Evolutionary conservation across 1,140 invertebrate genomes (phyloP).

Genomic region (Neodiprion pinetum): DNA sequence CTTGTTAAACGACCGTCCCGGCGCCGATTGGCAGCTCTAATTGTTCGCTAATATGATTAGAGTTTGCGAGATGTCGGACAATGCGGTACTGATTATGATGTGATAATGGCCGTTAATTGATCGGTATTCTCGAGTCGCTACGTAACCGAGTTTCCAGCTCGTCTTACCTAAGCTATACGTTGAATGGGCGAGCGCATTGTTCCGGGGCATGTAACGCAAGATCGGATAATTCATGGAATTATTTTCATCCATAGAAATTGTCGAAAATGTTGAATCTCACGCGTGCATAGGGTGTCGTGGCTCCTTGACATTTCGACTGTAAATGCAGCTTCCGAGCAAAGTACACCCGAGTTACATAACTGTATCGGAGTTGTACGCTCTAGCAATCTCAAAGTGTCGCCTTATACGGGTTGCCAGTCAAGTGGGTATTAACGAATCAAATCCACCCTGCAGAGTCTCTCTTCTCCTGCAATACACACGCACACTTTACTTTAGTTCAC

Average conservation of each 20-base stretch:
- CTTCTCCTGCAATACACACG: neutral
- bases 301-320: neutral
- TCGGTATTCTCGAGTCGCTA: neutral
- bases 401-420: neutral
- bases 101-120: neutral
- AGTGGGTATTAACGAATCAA: conserved; percentile 5
- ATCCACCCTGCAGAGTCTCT: neutral
- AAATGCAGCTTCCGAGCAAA: neutral
- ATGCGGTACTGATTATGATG: neutral
- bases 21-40: conserved; percentile 11
- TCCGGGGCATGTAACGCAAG: too few species aligned
- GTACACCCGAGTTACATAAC: neutral
- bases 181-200: too few species aligned
- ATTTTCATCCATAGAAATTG: too few species aligned
- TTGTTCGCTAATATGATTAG: conserved; percentile 10
- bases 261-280: too few species aligned
- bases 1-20: conserved; percentile 8
- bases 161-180: too few species aligned
- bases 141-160: too few species aligned
- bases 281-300: neutral
- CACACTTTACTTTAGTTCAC: neutral
- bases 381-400: neutral
- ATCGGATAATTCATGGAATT: too few species aligned
- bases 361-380: neutral
- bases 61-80: neutral